phyloP scores from a whole-genome alignment of 2,888 invertebrate genomes.

The Candidula unifasciata region DNA sequence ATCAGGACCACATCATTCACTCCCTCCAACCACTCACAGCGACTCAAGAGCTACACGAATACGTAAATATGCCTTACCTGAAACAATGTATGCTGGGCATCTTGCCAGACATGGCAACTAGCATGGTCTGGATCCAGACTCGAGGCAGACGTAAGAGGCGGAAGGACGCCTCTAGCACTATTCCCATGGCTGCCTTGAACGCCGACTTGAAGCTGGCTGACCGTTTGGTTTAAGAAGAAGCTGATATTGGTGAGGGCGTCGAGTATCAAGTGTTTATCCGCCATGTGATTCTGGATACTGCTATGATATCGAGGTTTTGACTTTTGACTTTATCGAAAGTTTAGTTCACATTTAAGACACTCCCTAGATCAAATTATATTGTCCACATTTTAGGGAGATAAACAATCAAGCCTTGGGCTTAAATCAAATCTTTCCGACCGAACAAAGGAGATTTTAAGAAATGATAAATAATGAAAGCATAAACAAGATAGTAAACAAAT shows the following conservation, averaged over 20 bases:
- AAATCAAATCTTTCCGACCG: no score
- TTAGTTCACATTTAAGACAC: no score
- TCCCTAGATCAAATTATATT: no score
- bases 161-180: background rate
- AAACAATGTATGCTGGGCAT: constrained; percentile 88
- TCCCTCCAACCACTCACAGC: constrained; percentile 20
- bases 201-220: background rate
- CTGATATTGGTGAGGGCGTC: constrained; percentile 2
- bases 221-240: background rate
- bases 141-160: background rate
- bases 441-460: no score
- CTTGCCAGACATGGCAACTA: constrained; percentile 66
- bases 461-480: no score
- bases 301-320: no score
- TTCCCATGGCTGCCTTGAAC: background rate
- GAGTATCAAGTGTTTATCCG: background rate
- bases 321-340: no score
- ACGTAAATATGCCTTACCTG: constrained; percentile 19
- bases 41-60: background rate
- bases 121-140: background rate
- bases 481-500: no score
- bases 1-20: background rate
- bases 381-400: no score
- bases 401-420: no score
- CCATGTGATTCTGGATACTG: background rate